These are phyloP conservation scores for Trichoplusia ni DNA, from an alignment of 1,140 invertebrate genomes.

Conservation along the genomic window DNA sequence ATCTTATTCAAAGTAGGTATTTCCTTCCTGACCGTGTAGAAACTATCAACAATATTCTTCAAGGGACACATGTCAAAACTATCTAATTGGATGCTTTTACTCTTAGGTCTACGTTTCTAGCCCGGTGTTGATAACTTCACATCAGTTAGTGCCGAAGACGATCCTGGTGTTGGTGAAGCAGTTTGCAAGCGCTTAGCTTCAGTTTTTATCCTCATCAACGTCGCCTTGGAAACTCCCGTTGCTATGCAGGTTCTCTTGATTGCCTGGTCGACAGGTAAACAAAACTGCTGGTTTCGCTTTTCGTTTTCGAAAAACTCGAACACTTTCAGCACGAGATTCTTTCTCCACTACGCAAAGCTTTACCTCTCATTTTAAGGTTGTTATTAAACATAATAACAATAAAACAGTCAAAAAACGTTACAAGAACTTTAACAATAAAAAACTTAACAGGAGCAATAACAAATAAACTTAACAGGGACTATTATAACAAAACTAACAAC, in stretches of 20 bases:
- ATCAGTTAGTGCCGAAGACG: no score
- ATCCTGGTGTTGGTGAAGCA: no score
- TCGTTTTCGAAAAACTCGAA: background rate
- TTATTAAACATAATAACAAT: no score
- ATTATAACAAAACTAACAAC: no score
- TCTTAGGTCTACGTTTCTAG: no score
- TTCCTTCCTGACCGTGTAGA: slow-evolving; percentile 9
- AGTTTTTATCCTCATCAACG: background rate
- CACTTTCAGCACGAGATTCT: background rate
- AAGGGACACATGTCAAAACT: background rate
- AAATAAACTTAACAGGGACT: no score
- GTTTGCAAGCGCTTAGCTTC: background rate
- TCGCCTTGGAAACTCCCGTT: background rate
- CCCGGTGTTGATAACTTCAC: no score
- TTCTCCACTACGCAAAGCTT: no score
- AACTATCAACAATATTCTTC: background rate
- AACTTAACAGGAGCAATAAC: no score
- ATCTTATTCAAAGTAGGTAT: slow-evolving; percentile 28
- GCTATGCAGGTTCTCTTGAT: background rate
- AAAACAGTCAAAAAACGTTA: no score
- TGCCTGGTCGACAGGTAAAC: background rate
- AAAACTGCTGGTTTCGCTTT: background rate
- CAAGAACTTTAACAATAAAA: no score
- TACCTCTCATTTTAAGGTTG: no score
- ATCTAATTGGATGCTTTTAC: background rate